Percentiles rank a stretch among this genome's conserved stretches.
phyloP scores from a whole-genome alignment of 2,113 vertebrate genomes.

The Rhinopithecus roxellana region DNA sequence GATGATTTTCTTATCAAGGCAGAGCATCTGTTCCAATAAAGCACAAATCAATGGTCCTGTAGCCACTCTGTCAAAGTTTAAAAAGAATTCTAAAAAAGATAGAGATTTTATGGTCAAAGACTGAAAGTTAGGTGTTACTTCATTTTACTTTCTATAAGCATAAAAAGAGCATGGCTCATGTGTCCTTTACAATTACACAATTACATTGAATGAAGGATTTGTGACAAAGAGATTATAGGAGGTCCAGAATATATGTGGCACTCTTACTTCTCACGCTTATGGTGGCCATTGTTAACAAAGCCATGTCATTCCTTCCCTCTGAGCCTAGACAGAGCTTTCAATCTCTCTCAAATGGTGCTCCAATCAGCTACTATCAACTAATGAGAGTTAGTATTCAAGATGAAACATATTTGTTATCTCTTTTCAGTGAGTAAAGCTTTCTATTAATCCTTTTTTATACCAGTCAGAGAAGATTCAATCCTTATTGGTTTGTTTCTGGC shows the following conservation, averaged over 20 bases:
- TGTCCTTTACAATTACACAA: background rate
- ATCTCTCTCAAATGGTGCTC: background rate
- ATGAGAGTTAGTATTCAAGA: background rate
- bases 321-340: background rate
- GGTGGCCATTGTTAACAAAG: background rate
- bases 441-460: background rate
- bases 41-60: background rate
- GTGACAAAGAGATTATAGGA: background rate
- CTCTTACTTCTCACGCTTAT: background rate
- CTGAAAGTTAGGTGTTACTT: background rate
- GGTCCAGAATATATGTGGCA: rapidly evolving
- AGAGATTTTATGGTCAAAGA: background rate
- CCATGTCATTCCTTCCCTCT: background rate
- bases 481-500: background rate
- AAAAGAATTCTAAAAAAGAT: background rate
- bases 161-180: background rate
- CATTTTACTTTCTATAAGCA: background rate
- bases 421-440: background rate
- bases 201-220: background rate
- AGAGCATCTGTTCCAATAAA: background rate
- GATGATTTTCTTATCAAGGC: background rate
- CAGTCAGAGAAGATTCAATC: background rate
- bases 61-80: background rate
- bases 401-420: background rate
- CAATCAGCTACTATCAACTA: background rate